phyloP scores from a whole-genome alignment of 2,888 invertebrate species.

The Endomychus coccineus region DNA sequence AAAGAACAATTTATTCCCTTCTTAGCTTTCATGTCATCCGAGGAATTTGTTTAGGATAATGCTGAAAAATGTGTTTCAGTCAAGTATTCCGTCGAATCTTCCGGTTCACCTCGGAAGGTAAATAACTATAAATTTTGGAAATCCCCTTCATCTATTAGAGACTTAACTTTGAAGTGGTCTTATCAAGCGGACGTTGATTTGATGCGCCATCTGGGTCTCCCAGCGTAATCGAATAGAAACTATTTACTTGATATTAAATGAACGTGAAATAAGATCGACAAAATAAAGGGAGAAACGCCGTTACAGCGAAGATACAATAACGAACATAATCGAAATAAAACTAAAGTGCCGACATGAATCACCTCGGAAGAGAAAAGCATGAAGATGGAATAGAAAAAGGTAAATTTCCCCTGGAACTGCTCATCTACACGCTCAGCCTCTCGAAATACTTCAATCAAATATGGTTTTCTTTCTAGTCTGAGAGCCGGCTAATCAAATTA shows the following conservation, averaged over 20 bases:
- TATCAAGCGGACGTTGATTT: conserved; percentile 32
- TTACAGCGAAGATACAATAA: too few relatives aligned
- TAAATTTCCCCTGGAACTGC: too few relatives aligned
- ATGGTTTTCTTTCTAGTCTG: too few relatives aligned
- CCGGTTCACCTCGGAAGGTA: conserved; percentile 27
- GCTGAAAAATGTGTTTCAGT: conserved; percentile 27
- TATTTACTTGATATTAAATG: conserved; percentile 34
- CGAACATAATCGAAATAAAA: too few relatives aligned
- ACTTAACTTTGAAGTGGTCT: conserved; percentile 31
- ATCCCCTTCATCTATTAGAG: conserved; percentile 29
- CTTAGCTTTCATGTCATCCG: conserved; percentile 22
- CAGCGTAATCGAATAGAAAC: conserved; percentile 34
- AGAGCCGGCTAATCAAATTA: too few relatives aligned
- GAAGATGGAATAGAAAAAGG: too few relatives aligned
- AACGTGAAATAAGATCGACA: too few relatives aligned
- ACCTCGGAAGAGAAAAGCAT: too few relatives aligned
- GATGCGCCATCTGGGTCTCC: conserved; percentile 30
- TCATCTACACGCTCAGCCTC: too few relatives aligned
- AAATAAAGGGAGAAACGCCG: too few relatives aligned
- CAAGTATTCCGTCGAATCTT: conserved; percentile 22
- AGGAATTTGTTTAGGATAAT: conserved; percentile 27
- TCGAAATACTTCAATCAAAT: too few relatives aligned
- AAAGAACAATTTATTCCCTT: conserved; percentile 30
- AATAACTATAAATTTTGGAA: conserved; percentile 32
- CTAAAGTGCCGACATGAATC: too few relatives aligned